A percentile compares a stretch with the other conserved stretches of the same genome.
Evolutionary conservation across 2,797 vertebrate genomes (phyloP).

Genomic region (Falco peregrinus): DNA sequence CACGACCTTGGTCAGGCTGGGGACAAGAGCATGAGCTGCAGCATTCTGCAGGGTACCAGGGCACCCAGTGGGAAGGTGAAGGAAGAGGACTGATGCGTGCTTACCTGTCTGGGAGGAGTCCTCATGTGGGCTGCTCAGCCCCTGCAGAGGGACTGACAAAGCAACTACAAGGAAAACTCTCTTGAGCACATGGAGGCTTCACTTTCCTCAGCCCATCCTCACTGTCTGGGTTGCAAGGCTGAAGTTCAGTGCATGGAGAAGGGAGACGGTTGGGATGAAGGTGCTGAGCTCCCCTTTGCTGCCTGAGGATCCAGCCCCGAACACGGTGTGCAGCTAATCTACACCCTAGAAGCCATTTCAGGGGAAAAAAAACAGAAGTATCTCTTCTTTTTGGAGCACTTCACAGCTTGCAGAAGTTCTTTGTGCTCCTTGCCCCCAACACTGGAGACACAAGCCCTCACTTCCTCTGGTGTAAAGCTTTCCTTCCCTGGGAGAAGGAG

Average conservation of each 20-base stretch:
- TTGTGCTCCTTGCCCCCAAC: not conserved
- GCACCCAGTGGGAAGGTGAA: not conserved
- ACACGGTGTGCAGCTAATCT: not conserved
- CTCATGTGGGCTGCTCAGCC: accelerated
- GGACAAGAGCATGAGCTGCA: not conserved
- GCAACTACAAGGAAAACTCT: not conserved
- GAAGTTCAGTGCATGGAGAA: accelerated
- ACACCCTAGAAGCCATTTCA: not conserved
- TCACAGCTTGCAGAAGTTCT: not conserved
- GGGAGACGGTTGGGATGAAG: not conserved
- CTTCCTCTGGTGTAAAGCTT: not conserved
- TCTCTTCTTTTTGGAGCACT: not conserved
- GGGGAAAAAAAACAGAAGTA: accelerated
- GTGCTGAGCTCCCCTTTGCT: not conserved
- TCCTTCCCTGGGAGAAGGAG: too few species aligned
- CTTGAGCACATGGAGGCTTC: accelerated
- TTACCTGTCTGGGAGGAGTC: accelerated
- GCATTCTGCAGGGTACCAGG: too few species aligned
- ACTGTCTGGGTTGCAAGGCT: not conserved
- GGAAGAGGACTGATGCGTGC: accelerated
- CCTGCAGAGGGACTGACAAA: not conserved
- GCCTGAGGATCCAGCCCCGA: not conserved
- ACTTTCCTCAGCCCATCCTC: not conserved
- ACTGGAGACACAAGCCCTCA: accelerated
- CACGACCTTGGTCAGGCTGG: not conserved